Evolutionary conservation across 2,113 vertebrate genomes (phyloP).

Genomic region (Myrmecophaga tridactyla): DNA sequence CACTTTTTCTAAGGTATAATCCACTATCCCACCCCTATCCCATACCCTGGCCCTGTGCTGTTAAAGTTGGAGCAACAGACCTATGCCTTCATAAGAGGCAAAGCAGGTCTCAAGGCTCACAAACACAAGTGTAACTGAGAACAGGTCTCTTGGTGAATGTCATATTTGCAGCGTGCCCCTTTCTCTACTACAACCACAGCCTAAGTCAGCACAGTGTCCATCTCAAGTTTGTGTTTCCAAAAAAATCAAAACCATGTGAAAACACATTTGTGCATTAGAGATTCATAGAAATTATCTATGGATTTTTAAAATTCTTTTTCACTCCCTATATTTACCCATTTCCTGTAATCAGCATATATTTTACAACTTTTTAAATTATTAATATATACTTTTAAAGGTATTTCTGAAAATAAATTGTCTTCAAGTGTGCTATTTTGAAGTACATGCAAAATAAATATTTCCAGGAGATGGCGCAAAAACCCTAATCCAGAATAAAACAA

Average conservation of each 20-base stretch:
- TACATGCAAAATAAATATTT: not conserved
- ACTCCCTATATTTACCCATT: not conserved
- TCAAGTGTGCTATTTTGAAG: not conserved
- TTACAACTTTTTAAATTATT: not conserved
- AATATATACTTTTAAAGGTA: not conserved
- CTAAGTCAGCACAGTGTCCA: not conserved
- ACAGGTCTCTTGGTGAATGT: not conserved
- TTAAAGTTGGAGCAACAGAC: not conserved
- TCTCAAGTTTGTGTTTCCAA: not conserved
- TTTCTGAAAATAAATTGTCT: not conserved
- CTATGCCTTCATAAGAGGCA: not conserved
- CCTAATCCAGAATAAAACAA: not conserved
- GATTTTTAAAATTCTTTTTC: not conserved
- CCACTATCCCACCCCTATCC: not conserved
- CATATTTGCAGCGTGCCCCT: no score
- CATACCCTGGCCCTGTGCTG: not conserved
- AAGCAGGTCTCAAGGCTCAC: not conserved
- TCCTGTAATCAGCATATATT: not conserved
- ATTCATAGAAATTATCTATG: not conserved
- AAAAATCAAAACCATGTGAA: not conserved
- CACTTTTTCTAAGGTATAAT: not conserved
- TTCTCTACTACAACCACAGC: not conserved
- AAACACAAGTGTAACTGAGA: not conserved
- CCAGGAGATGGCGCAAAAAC: constrained; percentile 58
- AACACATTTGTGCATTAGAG: not conserved